phyloP scores from a whole-genome alignment of 64 coral and sea anemone species.

The Pocillopora damicornis region DNA sequence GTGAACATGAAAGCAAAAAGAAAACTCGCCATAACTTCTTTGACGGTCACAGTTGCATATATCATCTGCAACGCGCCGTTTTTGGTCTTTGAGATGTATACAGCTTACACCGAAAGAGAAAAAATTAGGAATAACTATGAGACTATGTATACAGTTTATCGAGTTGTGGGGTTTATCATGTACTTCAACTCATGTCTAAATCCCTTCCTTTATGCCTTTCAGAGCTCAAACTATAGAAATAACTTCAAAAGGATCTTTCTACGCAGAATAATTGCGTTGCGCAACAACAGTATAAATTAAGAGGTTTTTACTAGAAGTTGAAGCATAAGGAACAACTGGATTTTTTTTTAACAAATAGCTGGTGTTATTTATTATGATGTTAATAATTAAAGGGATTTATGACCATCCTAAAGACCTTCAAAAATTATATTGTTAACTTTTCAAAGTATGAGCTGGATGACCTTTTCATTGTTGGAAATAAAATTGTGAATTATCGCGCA shows the following conservation, averaged over 20 bases:
- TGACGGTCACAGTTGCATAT: conserved; percentile 43
- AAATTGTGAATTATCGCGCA: too few relatives aligned
- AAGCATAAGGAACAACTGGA: too few relatives aligned
- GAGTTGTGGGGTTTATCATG: conserved; percentile 27
- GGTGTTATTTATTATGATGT: too few relatives aligned
- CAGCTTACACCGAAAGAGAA: background rate
- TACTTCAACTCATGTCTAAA: conserved; percentile 55
- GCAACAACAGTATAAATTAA: too few relatives aligned
- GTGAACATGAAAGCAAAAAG: conserved; percentile 14
- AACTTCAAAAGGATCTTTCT: background rate
- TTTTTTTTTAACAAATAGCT: too few relatives aligned
- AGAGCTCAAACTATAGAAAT: conserved; percentile 49
- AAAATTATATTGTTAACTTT: too few relatives aligned
- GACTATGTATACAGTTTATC: conserved; percentile 7
- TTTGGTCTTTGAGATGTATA: conserved; percentile 13
- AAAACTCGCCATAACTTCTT: conserved; percentile 30
- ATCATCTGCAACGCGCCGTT: conserved; percentile 41
- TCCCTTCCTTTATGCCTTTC: conserved; percentile 58
- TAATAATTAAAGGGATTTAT: too few relatives aligned
- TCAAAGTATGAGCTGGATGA: too few relatives aligned
- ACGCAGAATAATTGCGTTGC: too few relatives aligned
- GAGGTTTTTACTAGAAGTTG: too few relatives aligned
- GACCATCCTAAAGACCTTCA: too few relatives aligned
- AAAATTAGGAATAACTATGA: background rate
- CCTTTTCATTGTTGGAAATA: too few relatives aligned